Evolutionary conservation across 2,797 vertebrate species (phyloP).

Genomic region (Tokudaia muenninki): DNA sequence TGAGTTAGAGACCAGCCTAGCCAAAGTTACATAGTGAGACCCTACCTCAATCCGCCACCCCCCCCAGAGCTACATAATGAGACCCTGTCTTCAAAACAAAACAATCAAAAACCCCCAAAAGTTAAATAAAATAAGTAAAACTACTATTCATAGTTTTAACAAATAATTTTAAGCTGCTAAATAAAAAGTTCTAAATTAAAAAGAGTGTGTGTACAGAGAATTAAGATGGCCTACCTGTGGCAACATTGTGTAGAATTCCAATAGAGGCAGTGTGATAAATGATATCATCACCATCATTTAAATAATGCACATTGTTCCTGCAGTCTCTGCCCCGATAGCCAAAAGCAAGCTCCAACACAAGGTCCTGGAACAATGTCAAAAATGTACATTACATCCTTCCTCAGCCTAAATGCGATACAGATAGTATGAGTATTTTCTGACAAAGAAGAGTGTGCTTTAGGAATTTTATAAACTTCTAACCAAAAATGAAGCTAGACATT

Average conservation of each 20-base stretch:
- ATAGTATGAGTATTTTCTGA: background rate
- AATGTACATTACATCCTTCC: conserved; percentile 43
- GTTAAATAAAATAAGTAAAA: background rate
- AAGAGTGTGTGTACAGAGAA: background rate
- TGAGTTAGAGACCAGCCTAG: background rate
- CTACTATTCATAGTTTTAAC: conserved; percentile 25
- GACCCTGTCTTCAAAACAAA: background rate
- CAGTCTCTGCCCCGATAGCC: conserved; percentile 99
- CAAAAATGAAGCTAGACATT: conserved; percentile 37
- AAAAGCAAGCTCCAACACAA: conserved; percentile 97
- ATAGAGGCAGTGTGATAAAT: conserved; percentile 98
- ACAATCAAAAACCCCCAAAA: background rate
- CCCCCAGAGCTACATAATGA: background rate
- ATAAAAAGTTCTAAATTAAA: conserved; percentile 25
- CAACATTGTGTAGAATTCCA: conserved; percentile 96
- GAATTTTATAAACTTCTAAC: conserved; percentile 41
- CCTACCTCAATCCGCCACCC: background rate
- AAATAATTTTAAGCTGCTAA: conserved; percentile 46
- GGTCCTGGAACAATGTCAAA: conserved; percentile 90
- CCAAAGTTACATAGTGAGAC: background rate
- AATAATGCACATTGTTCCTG: conserved; percentile 99
- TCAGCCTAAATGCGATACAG: background rate
- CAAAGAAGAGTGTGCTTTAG: background rate
- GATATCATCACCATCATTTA: conserved; percentile 98
- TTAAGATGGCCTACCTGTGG: conserved; percentile 92